Evolutionary conservation across 2,888 invertebrate species (phyloP).

Genomic region (Eurytoma californica): DNA sequence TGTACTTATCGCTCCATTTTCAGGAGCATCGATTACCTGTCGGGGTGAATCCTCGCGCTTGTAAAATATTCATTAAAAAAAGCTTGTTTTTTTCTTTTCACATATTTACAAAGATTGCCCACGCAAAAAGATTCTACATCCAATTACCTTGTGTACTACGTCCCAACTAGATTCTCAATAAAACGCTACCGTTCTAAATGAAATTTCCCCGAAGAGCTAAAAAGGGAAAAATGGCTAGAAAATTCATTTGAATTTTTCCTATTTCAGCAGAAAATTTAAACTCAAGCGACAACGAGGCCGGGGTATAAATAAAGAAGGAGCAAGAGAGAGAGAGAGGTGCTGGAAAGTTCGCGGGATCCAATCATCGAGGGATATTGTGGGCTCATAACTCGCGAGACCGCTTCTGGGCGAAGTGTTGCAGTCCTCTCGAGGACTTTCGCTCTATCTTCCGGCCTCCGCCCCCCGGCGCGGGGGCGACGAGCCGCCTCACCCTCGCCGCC

Average conservation of each 20-base stretch:
- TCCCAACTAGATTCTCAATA: no score
- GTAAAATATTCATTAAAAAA: no score
- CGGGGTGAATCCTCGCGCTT: neutral
- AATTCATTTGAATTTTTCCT: slow-evolving; percentile 18
- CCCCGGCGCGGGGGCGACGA: neutral
- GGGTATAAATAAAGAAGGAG: slow-evolving; percentile 3
- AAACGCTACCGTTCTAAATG: neutral
- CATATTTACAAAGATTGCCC: no score
- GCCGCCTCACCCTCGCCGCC: no score
- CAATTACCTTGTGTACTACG: no score
- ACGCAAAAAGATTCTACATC: no score
- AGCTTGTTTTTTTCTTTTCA: no score
- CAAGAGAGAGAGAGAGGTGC: slow-evolving; percentile 3
- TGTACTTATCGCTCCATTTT: slow-evolving; percentile 18
- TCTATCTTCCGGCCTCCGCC: slow-evolving; percentile 9
- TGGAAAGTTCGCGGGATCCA: slow-evolving; percentile 66
- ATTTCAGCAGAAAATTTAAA: slow-evolving; percentile 13
- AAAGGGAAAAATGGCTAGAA: neutral
- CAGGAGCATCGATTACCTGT: neutral
- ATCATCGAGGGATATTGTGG: slow-evolving; percentile 69
- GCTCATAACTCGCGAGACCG: slow-evolving; percentile 64
- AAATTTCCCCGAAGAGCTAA: neutral
- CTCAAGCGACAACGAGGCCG: neutral
- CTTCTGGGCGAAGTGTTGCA: slow-evolving; percentile 62
- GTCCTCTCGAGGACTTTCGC: slow-evolving; percentile 56